Evolutionary conservation across 2,797 vertebrate genomes (phyloP), one percentile per base, ranked within the genome.

Genomic region (Lemur catta): DNA sequence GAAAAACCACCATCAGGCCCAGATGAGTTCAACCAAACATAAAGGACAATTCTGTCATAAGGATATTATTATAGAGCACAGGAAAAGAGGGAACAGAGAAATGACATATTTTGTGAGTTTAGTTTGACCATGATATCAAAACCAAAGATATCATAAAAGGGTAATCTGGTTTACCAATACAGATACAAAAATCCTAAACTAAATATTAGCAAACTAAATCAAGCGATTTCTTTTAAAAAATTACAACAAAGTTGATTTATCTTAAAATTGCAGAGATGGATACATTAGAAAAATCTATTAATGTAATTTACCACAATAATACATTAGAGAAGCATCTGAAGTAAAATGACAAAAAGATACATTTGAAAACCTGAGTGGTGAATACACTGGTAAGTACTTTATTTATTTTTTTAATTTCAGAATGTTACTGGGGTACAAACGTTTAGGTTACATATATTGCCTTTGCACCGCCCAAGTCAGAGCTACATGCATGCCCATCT

Each of bases 261-360:
- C 24, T 74, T 57, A 87, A 41, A 17, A 84, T 2, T 84, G 46
- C 5, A 93, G n/a, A 94, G 12, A 94, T n/a, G 52, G 65, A 20
- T 84, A 84, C 84, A 69, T 61, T 88, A 78, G 63, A 82, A 94
- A 97, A 90, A 50, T 65, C 24, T 87, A 59, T 65, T 78, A 84
- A 91, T 79, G 28, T 46, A 97, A 91, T 84, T 72, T n/a, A 88
- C 88, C 48, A 84, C 22, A 85, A 59, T 81, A 93, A 67, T 24
- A 65, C 57, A 14, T 74, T 89, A 57, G 55, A 71, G 35, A 87
- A 93, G 87, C 50, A 35, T 74, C 9, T 69, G 26, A 43, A 59
- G 28, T 67, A 74, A 94, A 86, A 90, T 74, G 15, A 50, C 46
- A 93, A 94, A 87, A 91, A 61, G 13, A 52, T 41, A 80, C 38